Evolutionary conservation across 2,113 vertebrate species (phyloP).

Genomic region (Trichechus manatus): DNA sequence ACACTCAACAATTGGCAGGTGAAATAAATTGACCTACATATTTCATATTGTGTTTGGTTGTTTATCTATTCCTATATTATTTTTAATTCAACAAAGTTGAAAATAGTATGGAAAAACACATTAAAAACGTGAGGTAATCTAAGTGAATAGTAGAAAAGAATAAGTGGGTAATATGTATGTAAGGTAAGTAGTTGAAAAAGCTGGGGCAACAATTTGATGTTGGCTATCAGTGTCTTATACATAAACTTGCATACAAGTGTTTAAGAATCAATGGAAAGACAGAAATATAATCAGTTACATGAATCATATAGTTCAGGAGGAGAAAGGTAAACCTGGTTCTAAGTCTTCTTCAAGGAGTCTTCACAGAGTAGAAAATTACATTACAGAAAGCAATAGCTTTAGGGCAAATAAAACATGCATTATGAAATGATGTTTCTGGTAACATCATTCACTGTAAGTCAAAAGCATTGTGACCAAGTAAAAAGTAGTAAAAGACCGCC

Average conservation of each 20-base stretch:
- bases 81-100: not conserved
- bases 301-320: not conserved
- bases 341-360: not conserved
- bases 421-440: not conserved
- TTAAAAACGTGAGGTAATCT: not conserved
- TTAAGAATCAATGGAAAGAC: not conserved
- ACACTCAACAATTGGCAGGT: not conserved
- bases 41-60: not conserved
- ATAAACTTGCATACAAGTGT: not conserved
- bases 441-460: not conserved
- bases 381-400: not conserved
- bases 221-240: not conserved
- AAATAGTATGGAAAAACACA: not conserved
- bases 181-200: not conserved
- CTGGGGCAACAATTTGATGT: not conserved
- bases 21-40: not conserved
- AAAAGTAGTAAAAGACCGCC: not conserved
- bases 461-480: not conserved
- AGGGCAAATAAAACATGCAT: not conserved
- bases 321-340: not conserved
- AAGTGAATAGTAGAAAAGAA: not conserved
- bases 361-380: not conserved
- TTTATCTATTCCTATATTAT: not conserved
- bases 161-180: not conserved
- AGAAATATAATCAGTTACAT: not conserved